phyloP scores from a whole-genome alignment of 2,113 vertebrate species.

The Neopipo cinnamomea region DNA sequence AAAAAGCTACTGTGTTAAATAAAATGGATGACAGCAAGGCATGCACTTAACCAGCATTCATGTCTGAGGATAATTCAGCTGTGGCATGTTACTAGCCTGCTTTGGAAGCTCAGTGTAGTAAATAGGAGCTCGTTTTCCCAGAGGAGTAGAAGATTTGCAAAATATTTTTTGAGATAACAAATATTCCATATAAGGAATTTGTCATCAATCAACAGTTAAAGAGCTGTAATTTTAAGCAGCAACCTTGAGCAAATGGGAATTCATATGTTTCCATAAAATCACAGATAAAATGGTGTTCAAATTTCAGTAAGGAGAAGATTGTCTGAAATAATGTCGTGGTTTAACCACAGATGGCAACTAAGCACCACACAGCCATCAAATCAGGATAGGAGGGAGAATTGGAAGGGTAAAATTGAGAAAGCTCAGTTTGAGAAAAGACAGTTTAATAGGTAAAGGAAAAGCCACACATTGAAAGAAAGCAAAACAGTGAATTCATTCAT shows the following conservation, averaged over 20 bases:
- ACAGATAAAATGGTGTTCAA: neutral
- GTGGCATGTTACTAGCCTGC: neutral
- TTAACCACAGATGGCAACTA: neutral
- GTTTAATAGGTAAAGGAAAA: neutral
- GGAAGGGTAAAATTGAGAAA: neutral
- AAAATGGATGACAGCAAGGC: neutral
- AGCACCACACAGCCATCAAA: neutral
- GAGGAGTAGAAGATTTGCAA: neutral
- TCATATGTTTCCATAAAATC: constrained; percentile 28
- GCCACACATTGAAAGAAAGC: neutral
- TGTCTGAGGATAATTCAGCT: constrained; percentile 1
- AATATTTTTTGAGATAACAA: neutral
- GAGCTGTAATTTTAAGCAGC: neutral
- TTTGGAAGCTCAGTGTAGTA: neutral
- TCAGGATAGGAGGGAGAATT: neutral
- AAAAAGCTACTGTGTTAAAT: neutral
- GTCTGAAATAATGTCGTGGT: neutral
- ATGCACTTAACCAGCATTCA: neutral
- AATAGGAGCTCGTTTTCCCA: neutral
- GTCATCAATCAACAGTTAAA: neutral
- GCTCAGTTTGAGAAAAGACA: neutral
- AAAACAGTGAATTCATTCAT: neutral
- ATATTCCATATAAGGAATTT: neutral
- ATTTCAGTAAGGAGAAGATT: constrained; percentile 8
- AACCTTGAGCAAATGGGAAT: neutral